phyloP scores from a whole-genome alignment of 2,797 vertebrate species.

The Coregonus sp. region DNA sequence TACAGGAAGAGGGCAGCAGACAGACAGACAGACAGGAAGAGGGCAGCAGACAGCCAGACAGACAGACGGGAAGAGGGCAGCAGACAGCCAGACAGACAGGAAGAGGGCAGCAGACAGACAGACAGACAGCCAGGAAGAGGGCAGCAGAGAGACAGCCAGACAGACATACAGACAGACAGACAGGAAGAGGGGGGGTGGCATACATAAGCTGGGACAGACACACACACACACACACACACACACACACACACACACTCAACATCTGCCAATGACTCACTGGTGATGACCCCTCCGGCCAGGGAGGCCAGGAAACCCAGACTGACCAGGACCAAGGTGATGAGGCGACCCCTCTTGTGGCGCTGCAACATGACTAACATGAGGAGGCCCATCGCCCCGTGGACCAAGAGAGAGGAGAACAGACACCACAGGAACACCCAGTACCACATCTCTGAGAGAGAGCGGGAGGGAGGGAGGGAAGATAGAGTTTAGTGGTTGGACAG shows the following conservation, averaged over 20 bases:
- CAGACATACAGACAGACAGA: too few species aligned
- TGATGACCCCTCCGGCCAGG: constrained; percentile 91
- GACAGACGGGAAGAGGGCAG: not conserved
- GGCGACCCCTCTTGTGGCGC: constrained; percentile 89
- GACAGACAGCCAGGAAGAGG: not conserved
- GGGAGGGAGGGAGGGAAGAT: constrained; percentile 1
- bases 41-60: not conserved
- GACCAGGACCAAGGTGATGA: constrained; percentile 91
- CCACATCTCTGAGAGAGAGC: constrained; percentile 79
- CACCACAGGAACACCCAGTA: constrained; percentile 99
- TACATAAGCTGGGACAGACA: too few species aligned
- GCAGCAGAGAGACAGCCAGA: not conserved
- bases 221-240: not conserved
- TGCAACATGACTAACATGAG: constrained; percentile 96
- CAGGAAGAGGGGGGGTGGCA: too few species aligned
- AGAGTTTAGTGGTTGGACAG: not conserved
- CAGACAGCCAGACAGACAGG: not conserved
- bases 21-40: not conserved
- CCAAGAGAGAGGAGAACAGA: constrained; percentile 95
- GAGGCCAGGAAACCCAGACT: constrained; percentile 93
- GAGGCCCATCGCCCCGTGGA: constrained; percentile 88
- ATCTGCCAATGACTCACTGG: constrained; percentile 83
- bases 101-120: too few species aligned
- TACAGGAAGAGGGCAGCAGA: too few species aligned
- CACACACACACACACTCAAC: not conserved